Conservation (phyloP, 2,113 vertebrate genomes). For the Anarrhichthys ocellatus region DNA sequence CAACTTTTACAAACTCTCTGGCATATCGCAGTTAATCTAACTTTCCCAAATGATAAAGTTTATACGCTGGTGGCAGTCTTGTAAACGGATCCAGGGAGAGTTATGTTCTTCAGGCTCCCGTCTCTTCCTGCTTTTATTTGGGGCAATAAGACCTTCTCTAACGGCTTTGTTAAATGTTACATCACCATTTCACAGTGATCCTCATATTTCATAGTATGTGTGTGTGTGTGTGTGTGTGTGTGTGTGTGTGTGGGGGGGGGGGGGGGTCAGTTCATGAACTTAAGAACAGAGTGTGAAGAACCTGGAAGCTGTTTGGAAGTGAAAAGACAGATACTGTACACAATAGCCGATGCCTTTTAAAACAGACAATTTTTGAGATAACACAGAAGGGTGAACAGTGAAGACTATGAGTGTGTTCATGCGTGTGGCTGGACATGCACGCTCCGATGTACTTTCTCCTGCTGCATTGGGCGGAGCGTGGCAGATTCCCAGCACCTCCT, state of each 20-base stretch:
- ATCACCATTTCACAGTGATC: constrained; percentile 60
- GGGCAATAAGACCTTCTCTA: constrained; percentile 62
- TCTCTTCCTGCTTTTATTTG: constrained; percentile 77
- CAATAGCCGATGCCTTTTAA: constrained; percentile 28
- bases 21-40: constrained; percentile 64
- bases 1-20: constrained; percentile 47
- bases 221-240: too few relatives aligned
- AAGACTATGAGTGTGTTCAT: not conserved
- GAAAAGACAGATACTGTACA: constrained; percentile 60
- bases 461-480: not conserved
- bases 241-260: not conserved
- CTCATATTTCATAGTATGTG: constrained; percentile 65
- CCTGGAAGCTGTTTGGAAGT: constrained; percentile 74
- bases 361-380: constrained; percentile 40
- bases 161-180: constrained; percentile 66
- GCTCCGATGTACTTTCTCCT: not conserved
- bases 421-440: not conserved
- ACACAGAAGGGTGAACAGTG: constrained; percentile 33
- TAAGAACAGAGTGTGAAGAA: constrained; percentile 28
- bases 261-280: constrained; percentile 36
- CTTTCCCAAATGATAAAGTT: constrained; percentile 69
- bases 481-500: constrained; percentile 40
- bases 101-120: constrained; percentile 60
- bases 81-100: constrained; percentile 78
- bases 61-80: constrained; percentile 73